Base-by-base conservation (phyloP, 2,888 invertebrate species). In the Ceramica pisi region DNA sequence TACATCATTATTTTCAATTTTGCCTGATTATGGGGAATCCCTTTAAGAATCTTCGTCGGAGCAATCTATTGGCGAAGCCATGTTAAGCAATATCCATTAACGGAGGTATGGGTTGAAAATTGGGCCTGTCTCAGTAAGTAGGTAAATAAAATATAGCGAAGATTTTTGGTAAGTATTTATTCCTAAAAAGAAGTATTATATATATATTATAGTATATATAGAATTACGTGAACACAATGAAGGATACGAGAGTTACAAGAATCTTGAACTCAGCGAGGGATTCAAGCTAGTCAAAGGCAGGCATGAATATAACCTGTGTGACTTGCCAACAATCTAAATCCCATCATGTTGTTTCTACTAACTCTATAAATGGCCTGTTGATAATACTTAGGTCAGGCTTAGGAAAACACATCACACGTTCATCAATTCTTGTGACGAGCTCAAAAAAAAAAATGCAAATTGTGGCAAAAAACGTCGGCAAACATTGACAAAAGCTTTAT, bases 1-100 rank as follows among this genome's bases (percentile, higher is more conserved):
- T 51, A 67, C 77, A 81, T 81, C 81, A 69, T 77, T 77, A 77
- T 64, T 77, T 77, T 77, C 77, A 77, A 77, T 77, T 77, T 81
- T 38, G 38, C 60, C 50, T 81, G 55, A 81, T 76, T 77, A 76
- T 56, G 14, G 68, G 14, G 46, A 63, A 76, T 81, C 81, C 55
- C 23, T 68, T 0, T 26, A 35, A 76, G 62, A 60, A 46, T 46
- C 14, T 53, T 41, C 51, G 48, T 26, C 38, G 48, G 12, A 53
- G 44, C 26, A 61, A 80, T 66, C 38, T 55, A 35, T 76, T 61
- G 67, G 51, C 23, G 66, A 21, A 57, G 26, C 38, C 12, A 71
- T 57, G 57, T 16, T 46, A 16, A 46, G 46, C 21, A 77, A 53
- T 77, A 71, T 53, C 12, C 50, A 70, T 70, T 78, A 46, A 12